Percentiles rank a stretch among this genome's conserved stretches.
Evolutionary conservation across 2,797 vertebrate species (phyloP).

Genomic region (Malacoraja senta): DNA sequence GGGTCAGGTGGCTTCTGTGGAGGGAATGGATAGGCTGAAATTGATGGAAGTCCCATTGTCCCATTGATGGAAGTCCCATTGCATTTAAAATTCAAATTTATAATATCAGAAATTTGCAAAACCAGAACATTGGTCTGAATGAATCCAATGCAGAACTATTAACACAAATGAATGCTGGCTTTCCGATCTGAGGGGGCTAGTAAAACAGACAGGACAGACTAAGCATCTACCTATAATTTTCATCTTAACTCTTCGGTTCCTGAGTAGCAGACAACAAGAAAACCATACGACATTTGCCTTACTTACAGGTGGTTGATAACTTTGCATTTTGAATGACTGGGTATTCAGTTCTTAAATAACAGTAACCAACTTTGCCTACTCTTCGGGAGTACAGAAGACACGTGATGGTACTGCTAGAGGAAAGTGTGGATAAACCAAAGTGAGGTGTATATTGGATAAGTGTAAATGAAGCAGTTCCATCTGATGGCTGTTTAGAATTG

Average conservation of each 20-base stretch:
- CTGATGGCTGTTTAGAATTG: background rate
- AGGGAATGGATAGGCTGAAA: too few species aligned
- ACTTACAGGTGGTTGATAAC: background rate
- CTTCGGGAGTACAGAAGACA: background rate
- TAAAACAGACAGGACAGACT: background rate
- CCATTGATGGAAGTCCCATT: too few species aligned
- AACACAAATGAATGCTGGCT: background rate
- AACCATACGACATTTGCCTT: background rate
- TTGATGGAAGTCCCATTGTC: background rate
- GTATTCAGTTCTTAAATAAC: background rate
- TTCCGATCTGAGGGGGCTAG: background rate
- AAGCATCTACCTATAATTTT: background rate
- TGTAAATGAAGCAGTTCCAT: constrained; percentile 65
- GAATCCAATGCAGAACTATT: background rate
- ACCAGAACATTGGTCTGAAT: background rate
- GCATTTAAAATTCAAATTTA: background rate
- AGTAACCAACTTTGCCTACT: background rate
- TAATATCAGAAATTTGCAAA: background rate
- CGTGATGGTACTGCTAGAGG: background rate
- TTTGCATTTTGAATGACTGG: background rate
- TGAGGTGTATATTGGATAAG: constrained; percentile 65
- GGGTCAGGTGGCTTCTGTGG: too few species aligned
- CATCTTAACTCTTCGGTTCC: background rate
- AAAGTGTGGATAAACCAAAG: constrained; percentile 42
- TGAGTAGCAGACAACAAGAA: background rate